These are phyloP conservation scores for Channallabes apus DNA, from an alignment of 2,797 vertebrate genomes.

Conservation along the genomic window DNA sequence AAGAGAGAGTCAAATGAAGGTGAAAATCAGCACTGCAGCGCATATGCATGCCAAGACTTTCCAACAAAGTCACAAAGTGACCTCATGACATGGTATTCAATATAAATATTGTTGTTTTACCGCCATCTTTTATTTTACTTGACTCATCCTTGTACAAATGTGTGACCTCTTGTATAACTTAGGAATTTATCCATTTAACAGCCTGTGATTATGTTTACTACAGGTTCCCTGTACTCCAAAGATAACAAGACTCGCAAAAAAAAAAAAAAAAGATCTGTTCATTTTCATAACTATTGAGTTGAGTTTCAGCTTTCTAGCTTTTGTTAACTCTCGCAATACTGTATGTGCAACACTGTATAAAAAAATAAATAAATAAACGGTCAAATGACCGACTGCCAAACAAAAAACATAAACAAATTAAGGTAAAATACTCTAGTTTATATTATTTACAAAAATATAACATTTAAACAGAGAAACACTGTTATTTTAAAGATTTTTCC, in stretches of 20 bases:
- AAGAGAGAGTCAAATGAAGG: slow-evolving; percentile 19
- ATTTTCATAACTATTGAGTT: not conserved
- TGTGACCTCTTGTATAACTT: not conserved
- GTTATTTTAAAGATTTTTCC: too few species aligned
- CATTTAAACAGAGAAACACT: too few species aligned
- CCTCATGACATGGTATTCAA: not conserved
- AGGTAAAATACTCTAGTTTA: too few species aligned
- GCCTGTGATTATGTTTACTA: not conserved
- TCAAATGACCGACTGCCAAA: too few species aligned
- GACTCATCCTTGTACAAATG: not conserved
- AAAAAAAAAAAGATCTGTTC: not conserved
- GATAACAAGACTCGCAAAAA: not conserved
- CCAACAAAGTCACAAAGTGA: not conserved
- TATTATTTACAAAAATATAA: too few species aligned
- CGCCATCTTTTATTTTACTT: not conserved
- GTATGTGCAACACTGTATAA: too few species aligned
- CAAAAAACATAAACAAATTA: too few species aligned
- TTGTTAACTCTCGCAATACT: not conserved
- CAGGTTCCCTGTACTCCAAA: not conserved
- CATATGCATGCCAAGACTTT: slow-evolving; percentile 17
- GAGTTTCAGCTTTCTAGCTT: not conserved
- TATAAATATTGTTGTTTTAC: not conserved
- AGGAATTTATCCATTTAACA: not conserved
- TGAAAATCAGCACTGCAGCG: slow-evolving; percentile 4
- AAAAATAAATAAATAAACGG: too few species aligned